phyloP scores from a whole-genome alignment of 2,797 vertebrate species.

The Monodelphis domestica region DNA sequence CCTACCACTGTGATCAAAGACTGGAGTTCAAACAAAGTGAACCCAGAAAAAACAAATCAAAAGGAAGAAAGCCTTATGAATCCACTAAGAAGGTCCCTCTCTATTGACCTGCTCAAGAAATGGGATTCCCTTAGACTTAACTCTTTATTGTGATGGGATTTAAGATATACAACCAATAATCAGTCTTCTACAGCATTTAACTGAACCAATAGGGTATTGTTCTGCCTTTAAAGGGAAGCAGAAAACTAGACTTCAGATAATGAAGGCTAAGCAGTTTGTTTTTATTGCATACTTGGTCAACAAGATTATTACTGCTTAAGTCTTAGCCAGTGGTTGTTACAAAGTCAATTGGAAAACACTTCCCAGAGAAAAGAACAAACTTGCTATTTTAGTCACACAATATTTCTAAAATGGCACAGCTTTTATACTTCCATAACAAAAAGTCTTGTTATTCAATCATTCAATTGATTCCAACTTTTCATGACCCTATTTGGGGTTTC shows the following conservation, averaged over 20 bases:
- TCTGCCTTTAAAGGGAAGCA: background rate
- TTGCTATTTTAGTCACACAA: background rate
- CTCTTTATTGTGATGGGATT: background rate
- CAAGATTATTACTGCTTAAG: background rate
- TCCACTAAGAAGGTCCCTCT: background rate
- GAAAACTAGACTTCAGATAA: background rate
- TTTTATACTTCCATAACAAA: background rate
- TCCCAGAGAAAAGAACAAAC: background rate
- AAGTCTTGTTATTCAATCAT: too few relatives aligned
- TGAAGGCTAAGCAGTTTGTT: background rate
- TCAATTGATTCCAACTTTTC: too few relatives aligned
- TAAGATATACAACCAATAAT: background rate
- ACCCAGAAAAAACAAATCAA: background rate
- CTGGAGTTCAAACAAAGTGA: background rate
- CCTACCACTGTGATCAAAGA: background rate
- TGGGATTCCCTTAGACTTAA: background rate
- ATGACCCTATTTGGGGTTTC: too few relatives aligned
- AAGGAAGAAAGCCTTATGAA: background rate
- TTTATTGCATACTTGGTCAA: background rate
- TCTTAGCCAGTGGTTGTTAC: background rate
- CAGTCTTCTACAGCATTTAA: background rate
- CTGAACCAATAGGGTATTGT: background rate
- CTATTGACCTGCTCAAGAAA: background rate
- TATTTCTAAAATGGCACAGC: background rate
- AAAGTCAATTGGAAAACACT: background rate